Evolutionary conservation across 2,888 invertebrate species (phyloP).

Genomic region (Anagyrus pseudococci): DNA sequence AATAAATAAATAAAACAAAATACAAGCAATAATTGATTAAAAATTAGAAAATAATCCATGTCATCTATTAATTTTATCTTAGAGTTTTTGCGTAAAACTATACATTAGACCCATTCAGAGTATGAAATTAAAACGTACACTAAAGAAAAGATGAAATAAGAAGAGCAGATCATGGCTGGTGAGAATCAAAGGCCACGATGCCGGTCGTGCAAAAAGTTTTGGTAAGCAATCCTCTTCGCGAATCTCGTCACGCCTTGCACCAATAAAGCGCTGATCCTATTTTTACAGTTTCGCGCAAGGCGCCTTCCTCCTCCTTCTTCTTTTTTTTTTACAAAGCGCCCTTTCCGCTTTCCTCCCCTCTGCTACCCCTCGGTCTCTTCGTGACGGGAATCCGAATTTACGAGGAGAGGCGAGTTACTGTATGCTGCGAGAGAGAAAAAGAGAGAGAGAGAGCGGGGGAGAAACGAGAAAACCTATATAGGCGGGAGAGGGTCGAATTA

Average conservation of each 20-base stretch:
- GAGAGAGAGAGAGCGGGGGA: not conserved
- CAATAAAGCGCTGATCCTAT: conserved; percentile 40
- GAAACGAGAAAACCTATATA: conserved; percentile 2
- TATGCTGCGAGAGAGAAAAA: no score
- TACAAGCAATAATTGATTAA: no score
- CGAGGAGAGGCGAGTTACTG: conserved; percentile 20
- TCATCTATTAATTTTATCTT: no score
- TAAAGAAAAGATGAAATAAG: no score
- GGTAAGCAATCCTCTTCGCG: conserved; percentile 24
- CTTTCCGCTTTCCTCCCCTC: not conserved
- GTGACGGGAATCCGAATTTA: conserved; percentile 39
- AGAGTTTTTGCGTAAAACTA: no score
- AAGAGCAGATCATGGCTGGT: no score
- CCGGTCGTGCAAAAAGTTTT: conserved; percentile 26
- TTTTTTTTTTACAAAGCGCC: conserved; percentile 9
- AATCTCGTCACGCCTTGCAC: conserved; percentile 34
- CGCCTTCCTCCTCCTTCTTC: conserved; percentile 11
- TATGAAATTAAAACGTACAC: no score
- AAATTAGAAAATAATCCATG: no score
- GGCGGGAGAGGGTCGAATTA: conserved; percentile 26
- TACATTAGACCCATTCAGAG: no score
- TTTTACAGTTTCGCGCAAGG: conserved; percentile 39
- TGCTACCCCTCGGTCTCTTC: conserved; percentile 9
- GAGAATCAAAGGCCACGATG: no score
- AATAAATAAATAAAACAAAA: no score